A percentile compares a stretch with the other conserved stretches of the same genome.
Evolutionary conservation across 2,888 invertebrate genomes (phyloP).

Genomic region (Sesamia inferens): DNA sequence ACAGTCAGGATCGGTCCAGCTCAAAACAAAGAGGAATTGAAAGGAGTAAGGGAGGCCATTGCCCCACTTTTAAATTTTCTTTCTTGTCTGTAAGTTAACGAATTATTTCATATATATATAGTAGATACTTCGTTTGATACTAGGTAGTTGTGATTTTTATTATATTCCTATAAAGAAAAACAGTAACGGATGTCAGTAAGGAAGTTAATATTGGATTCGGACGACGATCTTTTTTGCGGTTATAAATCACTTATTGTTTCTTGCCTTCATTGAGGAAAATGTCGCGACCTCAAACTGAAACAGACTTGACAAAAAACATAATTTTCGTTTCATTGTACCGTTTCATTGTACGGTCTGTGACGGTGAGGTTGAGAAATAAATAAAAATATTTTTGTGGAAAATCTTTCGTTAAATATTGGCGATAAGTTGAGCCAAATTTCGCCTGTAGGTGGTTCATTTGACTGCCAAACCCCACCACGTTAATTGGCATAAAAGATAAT

Average conservation of each 20-base stretch:
- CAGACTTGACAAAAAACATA: slow-evolving; percentile 36
- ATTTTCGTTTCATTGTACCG: slow-evolving; percentile 26
- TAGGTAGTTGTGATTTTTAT: slow-evolving; percentile 8
- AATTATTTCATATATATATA: not conserved
- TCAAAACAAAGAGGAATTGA: not conserved
- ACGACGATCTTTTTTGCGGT: slow-evolving; percentile 47
- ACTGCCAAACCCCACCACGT: slow-evolving; percentile 37
- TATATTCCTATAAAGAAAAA: slow-evolving; percentile 32
- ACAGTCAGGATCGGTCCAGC: not conserved
- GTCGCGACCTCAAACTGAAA: slow-evolving; percentile 21
- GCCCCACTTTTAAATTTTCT: not conserved
- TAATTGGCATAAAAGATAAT: slow-evolving; percentile 45
- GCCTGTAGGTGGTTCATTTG: slow-evolving; percentile 22
- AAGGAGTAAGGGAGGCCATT: not conserved
- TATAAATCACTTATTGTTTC: slow-evolving; percentile 53
- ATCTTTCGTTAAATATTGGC: slow-evolving; percentile 18
- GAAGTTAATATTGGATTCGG: slow-evolving; percentile 52
- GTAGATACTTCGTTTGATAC: not conserved
- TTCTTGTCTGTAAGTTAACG: not conserved
- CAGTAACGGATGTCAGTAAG: slow-evolving; percentile 28
- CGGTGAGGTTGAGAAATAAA: slow-evolving; percentile 2
- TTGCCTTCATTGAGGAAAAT: slow-evolving; percentile 49
- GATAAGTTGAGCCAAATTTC: slow-evolving; percentile 36
- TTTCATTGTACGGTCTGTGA: slow-evolving; percentile 11
- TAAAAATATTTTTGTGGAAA: slow-evolving; percentile 5